Base-by-base conservation (phyloP, 2,888 invertebrate genomes). In the Odontomyia ornata region DNA sequence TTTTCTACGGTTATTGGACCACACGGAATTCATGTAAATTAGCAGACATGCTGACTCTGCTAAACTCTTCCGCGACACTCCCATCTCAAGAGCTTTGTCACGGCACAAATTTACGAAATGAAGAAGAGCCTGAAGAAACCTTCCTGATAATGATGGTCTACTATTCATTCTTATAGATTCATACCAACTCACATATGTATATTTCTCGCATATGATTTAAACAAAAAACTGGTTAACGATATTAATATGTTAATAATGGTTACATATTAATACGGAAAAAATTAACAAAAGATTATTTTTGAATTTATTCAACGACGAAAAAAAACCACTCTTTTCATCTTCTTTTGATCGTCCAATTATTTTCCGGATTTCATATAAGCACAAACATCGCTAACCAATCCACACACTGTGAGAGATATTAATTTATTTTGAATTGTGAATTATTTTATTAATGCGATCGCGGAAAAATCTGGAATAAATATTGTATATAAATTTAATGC, bases 1-100 rank as follows among this genome's bases (percentile, higher is more conserved):
- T 69, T 69, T 69, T 69, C 69, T 69, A 23, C 69, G 69, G 69
- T 69, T 69, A 69, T 69, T 69, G 69, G 69, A 69, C 69, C 47
- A 46, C 69, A 65, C 65, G 65, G 65, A 65, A 65, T 65, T 65
- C 27, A 65, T 65, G 1, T 43, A 5, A 18, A 7, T 13, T 52
- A 9, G 36, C 65, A 65, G 65, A 65, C 30, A 65, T 30, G 18
- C 11, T 18, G 65, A 65, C 65, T 65, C 65, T 25, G 9, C 3
- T 36, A 36, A 9, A 36, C 36, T 36, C 36, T 36, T 28, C 52
- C 52, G 43, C 7, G 18, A 15, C 15, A 52, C n/a, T 18, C 52
- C 60, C 60, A 7, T 25, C 23, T 60, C 25, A 4, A 21, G 60
- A 25, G 60, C 27, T 64, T 64, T 25, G 21, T 25, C 25, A 7